Evolutionary conservation across 92 coral and sea anemone species (phyloP), one percentile per base, ranked within the genome.

Genomic region (Phenganax marumi): DNA sequence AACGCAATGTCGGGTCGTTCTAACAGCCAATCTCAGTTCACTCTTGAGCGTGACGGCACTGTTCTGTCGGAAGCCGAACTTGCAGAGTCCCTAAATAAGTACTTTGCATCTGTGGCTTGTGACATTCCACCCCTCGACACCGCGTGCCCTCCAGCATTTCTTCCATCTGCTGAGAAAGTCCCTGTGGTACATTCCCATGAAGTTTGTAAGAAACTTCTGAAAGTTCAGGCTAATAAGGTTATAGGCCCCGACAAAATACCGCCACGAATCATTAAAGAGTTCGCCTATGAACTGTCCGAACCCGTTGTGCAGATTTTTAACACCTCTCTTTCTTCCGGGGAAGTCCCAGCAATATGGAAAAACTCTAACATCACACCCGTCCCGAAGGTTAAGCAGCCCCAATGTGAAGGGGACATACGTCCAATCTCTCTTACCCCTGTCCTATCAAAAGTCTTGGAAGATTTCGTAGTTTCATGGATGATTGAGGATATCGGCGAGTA

Each of bases 101-200:
- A 21, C 57, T 78, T 61, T 65, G 3, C 39, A 8, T 61, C 57
- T 14, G 57, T 58, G 53, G 62, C 25, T 78, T 70, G 16, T 14
- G 83, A 58, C 22, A 78, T 78, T 24, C 70, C 83, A 48, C 23
- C 73, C 17, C 16, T 79, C 63, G 83, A 79, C 73, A 19, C 22
- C 50, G 63, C n/a, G 43, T n/a, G 43, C 22, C 58, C 62, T 12
- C 83, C 83, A 39, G 73, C 83, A 49, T 60, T 78, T 78, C 64
- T 78, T 58, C 73, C 83, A 60, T 18, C 73, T 49, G 18, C 73
- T 58, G 83, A 78, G 17, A 10, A 58, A 24, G 73, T 18, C 2
- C 71, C 71, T 11, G 2, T 21, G 5, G 39, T 65, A 10, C 6
- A 65, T 11, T 10, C 71, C 9, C 8, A 65, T 17, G 8, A 10